Conservation (phyloP, 2,797 vertebrate species). For the Xerus rutilus region DNA sequence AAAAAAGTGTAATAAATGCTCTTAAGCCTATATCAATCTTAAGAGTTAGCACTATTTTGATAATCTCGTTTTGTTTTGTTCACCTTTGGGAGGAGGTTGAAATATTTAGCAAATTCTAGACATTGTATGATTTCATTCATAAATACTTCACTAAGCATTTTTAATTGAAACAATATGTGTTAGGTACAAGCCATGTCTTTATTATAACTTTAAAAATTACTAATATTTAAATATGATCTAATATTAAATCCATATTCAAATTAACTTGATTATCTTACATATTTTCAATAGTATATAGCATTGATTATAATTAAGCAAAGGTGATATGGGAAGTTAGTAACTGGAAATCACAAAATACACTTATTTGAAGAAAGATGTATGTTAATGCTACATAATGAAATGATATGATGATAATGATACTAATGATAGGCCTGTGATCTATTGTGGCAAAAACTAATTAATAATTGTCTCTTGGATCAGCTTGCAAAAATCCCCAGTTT, state of each 20-base stretch:
- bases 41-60: slow-evolving; percentile 42
- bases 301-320: slow-evolving; percentile 42
- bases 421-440: not conserved
- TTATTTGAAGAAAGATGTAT: not conserved
- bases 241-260: slow-evolving; percentile 6
- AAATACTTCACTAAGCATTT: slow-evolving; percentile 21
- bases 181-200: not conserved
- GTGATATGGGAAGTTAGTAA: not conserved
- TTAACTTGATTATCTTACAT: not conserved
- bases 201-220: not conserved
- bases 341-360: slow-evolving; percentile 26
- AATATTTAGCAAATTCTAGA: slow-evolving; percentile 48
- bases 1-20: not conserved
- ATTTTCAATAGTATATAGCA: not conserved
- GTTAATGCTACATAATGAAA: not conserved
- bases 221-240: not conserved
- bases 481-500: slow-evolving; percentile 23
- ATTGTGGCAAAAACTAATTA: slow-evolving; percentile 23
- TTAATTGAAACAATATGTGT: slow-evolving; percentile 15
- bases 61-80: not conserved
- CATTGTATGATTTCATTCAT: not conserved
- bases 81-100: not conserved
- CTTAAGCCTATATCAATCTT: not conserved
- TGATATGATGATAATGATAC: not conserved
- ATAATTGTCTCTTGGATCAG: not conserved